Evolutionary conservation across 1,140 invertebrate genomes (phyloP).

Genomic region (Hydropsyche tenuis): DNA sequence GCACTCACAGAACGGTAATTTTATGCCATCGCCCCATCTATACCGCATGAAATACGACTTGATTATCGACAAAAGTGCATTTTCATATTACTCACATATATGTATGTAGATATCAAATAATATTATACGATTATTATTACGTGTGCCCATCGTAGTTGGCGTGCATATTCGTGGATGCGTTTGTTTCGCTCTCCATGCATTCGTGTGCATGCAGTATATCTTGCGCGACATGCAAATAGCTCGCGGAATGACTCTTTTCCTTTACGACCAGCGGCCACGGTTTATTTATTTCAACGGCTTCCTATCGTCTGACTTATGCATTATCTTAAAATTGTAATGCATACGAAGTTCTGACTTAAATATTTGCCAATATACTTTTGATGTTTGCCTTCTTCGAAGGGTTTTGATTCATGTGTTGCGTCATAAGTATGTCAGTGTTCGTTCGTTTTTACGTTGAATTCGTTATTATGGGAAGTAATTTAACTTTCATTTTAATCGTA

Average conservation of each 20-base stretch:
- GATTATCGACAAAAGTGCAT: constrained; percentile 9
- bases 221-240: constrained; percentile 33
- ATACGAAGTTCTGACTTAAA: no score
- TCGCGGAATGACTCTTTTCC: constrained; percentile 15
- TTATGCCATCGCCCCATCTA: constrained; percentile 23
- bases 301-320: neutral
- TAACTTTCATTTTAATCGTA: neutral
- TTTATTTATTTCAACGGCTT: constrained; percentile 33
- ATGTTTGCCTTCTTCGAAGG: no score
- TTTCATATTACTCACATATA: neutral
- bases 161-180: no score
- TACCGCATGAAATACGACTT: constrained; percentile 15
- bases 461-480: neutral
- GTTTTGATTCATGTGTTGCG: neutral
- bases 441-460: no score
- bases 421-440: neutral
- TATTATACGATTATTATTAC: neutral
- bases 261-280: constrained; percentile 23
- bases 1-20: constrained; percentile 6
- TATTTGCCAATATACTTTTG: no score
- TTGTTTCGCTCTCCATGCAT: constrained; percentile 5
- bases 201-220: constrained; percentile 1
- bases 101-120: neutral
- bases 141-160: no score
- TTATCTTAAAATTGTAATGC: constrained; percentile 2